phyloP scores from a whole-genome alignment of 2,797 vertebrate genomes.

The Acestrorhynchus altus region DNA sequence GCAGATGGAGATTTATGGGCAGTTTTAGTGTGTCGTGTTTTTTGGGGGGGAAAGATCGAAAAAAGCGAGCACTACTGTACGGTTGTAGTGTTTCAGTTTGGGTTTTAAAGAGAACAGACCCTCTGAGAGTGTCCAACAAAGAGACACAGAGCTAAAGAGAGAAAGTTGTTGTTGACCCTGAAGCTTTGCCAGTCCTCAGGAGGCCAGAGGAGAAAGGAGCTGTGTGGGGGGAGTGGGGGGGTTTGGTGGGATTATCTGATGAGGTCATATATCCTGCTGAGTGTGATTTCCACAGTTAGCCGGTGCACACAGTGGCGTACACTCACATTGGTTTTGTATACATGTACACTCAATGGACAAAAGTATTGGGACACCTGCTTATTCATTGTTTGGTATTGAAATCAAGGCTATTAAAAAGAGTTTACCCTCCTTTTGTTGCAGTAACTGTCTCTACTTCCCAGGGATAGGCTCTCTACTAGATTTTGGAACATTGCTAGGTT shows the following conservation, averaged over 20 bases:
- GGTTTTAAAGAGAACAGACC: not conserved
- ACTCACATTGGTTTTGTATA: constrained; percentile 1
- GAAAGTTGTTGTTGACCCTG: constrained; percentile 19
- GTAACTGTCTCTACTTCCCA: too few species aligned
- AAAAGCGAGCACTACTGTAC: not conserved
- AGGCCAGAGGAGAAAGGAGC: not conserved
- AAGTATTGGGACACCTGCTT: too few species aligned
- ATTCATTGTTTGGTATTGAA: too few species aligned
- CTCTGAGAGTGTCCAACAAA: not conserved
- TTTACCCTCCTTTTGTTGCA: too few species aligned
- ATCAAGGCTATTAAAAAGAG: too few species aligned
- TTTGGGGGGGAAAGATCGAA: not conserved
- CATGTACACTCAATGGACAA: too few species aligned
- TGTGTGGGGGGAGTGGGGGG: constrained; percentile 12
- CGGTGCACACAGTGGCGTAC: constrained; percentile 51
- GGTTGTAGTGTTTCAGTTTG: not conserved
- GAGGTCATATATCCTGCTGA: constrained; percentile 66
- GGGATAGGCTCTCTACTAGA: too few species aligned
- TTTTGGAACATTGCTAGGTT: too few species aligned
- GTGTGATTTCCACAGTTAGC: constrained; percentile 56
- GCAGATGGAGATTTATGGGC: constrained; percentile 18
- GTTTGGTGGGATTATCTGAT: constrained; percentile 63
- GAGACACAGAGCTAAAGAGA: not conserved
- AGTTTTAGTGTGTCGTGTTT: not conserved
- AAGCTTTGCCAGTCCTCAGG: constrained; percentile 19